Conservation (phyloP, 2,888 invertebrate species). For the Therioaphis trifolii region DNA sequence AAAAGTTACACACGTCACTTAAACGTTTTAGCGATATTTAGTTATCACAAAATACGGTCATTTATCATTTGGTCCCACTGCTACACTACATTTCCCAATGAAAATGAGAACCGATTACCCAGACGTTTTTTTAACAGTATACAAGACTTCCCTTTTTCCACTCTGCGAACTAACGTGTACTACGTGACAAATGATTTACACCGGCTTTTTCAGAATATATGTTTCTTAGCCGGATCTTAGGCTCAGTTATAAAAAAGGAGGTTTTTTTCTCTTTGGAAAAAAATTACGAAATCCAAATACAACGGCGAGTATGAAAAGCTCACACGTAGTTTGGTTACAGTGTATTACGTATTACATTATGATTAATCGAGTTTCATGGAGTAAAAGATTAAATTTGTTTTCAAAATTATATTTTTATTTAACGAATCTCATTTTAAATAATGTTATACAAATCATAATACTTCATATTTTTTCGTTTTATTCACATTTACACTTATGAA, state of each 20-base stretch:
- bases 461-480: background rate
- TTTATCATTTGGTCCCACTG: slow-evolving; percentile 46
- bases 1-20: slow-evolving; percentile 19
- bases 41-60: slow-evolving; percentile 30
- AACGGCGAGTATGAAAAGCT: background rate
- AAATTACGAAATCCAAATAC: slow-evolving; percentile 30
- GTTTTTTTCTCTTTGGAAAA: slow-evolving; percentile 20
- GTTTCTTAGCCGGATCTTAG: slow-evolving; percentile 32
- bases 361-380: slow-evolving; percentile 22
- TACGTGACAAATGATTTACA: slow-evolving; percentile 59
- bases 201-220: slow-evolving; percentile 37
- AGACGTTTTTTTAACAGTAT: slow-evolving; percentile 30
- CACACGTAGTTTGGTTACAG: background rate
- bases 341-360: background rate
- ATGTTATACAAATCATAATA: background rate
- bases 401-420: background rate
- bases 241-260: slow-evolving; percentile 37
- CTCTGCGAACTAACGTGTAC: slow-evolving; percentile 25
- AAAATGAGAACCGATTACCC: slow-evolving; percentile 60
- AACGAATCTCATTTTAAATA: background rate
- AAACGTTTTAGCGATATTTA: slow-evolving; percentile 49
- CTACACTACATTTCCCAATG: slow-evolving; percentile 47
- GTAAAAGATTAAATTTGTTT: background rate
- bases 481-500: background rate
- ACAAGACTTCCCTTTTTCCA: slow-evolving; percentile 26